phyloP scores from a whole-genome alignment of 2,113 vertebrate species.

The Notechis scutatus region DNA sequence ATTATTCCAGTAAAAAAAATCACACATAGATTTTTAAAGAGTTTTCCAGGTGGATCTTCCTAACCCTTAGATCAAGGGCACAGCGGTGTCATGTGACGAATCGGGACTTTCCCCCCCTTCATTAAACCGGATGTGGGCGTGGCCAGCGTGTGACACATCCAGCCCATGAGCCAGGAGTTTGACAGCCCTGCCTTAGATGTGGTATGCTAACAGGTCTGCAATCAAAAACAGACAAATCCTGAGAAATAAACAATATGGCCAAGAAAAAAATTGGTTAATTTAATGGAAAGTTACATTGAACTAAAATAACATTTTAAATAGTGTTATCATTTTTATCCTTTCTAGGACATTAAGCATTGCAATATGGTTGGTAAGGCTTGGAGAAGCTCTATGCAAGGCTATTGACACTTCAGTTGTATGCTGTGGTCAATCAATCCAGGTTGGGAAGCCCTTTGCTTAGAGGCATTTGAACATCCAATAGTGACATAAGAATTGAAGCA shows the following conservation, averaged over 20 bases:
- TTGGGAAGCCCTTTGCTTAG: neutral
- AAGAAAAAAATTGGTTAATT: neutral
- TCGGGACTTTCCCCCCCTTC: no score
- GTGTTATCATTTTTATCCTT: neutral
- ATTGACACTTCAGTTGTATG: neutral
- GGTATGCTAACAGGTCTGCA: neutral
- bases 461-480: neutral
- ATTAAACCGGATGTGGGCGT: no score
- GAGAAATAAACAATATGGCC: neutral
- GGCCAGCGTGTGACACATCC: no score
- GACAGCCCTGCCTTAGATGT: neutral
- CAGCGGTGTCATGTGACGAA: no score
- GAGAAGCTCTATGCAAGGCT: neutral
- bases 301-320: neutral
- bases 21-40: neutral
- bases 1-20: neutral
- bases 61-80: neutral
- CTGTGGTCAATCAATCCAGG: neutral
- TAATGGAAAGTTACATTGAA: neutral
- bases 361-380: neutral
- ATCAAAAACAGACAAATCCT: neutral
- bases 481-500: neutral
- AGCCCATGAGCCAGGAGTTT: no score
- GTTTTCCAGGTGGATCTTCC: neutral
- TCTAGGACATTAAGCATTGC: neutral